phyloP scores from a whole-genome alignment of 1,140 invertebrate genomes.

The Diabrotica undecimpunctata region DNA sequence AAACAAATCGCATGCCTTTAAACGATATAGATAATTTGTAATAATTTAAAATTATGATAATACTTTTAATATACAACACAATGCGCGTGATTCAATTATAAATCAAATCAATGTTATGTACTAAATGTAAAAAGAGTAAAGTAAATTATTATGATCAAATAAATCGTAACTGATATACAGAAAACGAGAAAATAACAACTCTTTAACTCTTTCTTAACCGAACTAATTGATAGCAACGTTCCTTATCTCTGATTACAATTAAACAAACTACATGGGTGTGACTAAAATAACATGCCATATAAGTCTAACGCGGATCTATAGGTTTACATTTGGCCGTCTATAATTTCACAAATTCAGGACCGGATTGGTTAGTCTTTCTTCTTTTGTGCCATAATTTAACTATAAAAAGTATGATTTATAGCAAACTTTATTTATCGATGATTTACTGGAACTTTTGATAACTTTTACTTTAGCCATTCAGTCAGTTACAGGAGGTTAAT shows the following conservation, averaged over 20 bases:
- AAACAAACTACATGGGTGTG: constrained; percentile 16
- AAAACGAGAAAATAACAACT: constrained; percentile 1
- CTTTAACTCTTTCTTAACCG: constrained; percentile 4
- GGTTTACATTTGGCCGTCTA: constrained; percentile 13
- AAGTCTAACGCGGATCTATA: constrained; percentile 18
- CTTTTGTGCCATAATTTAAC: no score
- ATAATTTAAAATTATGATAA: no score
- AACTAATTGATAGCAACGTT: constrained; percentile 12
- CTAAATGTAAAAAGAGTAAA: background rate
- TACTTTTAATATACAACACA: no score
- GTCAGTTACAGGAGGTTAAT: no score
- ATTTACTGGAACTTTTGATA: no score
- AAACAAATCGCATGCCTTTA: no score
- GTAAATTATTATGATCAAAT: background rate
- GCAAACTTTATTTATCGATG: no score
- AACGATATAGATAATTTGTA: no score
- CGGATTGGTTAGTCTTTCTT: background rate
- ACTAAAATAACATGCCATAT: constrained; percentile 5
- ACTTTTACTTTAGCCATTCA: no score
- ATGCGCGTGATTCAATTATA: no score
- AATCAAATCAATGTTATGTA: no score
- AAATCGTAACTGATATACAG: constrained; percentile 2
- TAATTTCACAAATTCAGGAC: constrained; percentile 8
- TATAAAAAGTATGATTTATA: no score
- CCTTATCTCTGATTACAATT: constrained; percentile 11